Percentiles rank a stretch among this genome's conserved stretches.
Conservation (phyloP, 37 sponge, comb jelly and placozoan genomes). For the Halisarca cf. caerulea region DNA sequence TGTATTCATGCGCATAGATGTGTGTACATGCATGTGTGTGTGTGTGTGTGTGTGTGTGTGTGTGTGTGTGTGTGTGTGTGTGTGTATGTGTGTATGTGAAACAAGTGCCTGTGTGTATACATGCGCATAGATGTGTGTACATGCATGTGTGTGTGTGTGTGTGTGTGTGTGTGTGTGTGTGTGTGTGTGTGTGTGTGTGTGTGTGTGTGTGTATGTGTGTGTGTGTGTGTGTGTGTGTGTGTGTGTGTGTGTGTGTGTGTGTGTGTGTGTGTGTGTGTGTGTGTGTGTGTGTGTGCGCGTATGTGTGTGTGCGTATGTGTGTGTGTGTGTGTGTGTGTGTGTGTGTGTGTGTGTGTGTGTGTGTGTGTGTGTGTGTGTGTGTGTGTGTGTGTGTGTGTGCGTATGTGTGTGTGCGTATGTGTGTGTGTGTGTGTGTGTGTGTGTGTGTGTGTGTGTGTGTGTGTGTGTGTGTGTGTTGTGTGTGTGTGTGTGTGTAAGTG, state of each 20-base stretch:
- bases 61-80: too few species aligned
- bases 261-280: slow-evolving; percentile 25
- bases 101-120: too few species aligned
- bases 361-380: slow-evolving; percentile 20
- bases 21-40: too few species aligned
- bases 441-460: slow-evolving; percentile 22
- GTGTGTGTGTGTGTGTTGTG: neutral
- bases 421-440: slow-evolving; percentile 14
- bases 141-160: too few species aligned
- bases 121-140: too few species aligned
- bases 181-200: neutral
- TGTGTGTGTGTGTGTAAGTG: neutral
- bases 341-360: slow-evolving; percentile 21
- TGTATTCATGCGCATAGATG: neutral
- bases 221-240: slow-evolving; percentile 20
- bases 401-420: slow-evolving; percentile 7
- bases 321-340: slow-evolving; percentile 21
- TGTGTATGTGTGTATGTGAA: too few species aligned
- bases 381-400: slow-evolving; percentile 2
- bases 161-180: too few species aligned
- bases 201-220: slow-evolving; percentile 1
- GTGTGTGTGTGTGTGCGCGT: slow-evolving; percentile 12
- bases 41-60: too few species aligned
- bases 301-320: slow-evolving; percentile 6
- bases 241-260: slow-evolving; percentile 17